Evolutionary conservation across 2,888 invertebrate species (phyloP).

Genomic region (Drosophila neonasuta): DNA sequence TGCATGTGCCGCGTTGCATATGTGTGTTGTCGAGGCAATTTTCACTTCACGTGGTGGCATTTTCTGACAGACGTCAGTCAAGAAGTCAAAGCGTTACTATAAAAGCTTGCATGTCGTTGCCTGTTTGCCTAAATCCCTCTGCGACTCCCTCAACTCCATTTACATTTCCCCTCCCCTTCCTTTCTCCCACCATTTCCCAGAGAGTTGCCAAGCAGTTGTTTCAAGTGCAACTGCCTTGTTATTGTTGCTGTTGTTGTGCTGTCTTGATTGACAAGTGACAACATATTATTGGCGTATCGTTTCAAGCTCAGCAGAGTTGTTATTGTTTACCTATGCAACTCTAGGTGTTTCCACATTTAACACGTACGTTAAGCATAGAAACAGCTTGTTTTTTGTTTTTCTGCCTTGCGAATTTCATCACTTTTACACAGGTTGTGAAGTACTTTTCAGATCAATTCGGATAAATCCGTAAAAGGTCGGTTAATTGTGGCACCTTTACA

Average conservation of each 20-base stretch:
- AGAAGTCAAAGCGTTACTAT: slow-evolving; percentile 53
- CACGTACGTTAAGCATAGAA: not conserved
- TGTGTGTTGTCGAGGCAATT: slow-evolving; percentile 64
- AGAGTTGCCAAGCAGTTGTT: slow-evolving; percentile 36
- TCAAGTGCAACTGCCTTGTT: slow-evolving; percentile 53
- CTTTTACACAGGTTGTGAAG: slow-evolving; percentile 32
- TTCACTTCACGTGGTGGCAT: slow-evolving; percentile 75
- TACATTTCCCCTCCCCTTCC: slow-evolving; percentile 16
- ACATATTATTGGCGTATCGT: slow-evolving; percentile 77
- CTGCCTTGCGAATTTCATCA: slow-evolving; percentile 25
- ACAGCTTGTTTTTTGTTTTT: not conserved
- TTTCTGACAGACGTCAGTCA: slow-evolving; percentile 77
- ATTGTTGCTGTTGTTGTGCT: slow-evolving; percentile 44
- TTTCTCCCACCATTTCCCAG: slow-evolving; percentile 17
- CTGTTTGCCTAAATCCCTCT: not conserved
- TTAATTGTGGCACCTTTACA: not conserved
- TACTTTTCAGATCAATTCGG: slow-evolving; percentile 8
- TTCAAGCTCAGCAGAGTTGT: slow-evolving; percentile 52
- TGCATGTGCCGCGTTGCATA: slow-evolving; percentile 13
- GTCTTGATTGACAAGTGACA: slow-evolving; percentile 77
- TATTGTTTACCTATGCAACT: slow-evolving; percentile 57
- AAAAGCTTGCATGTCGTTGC: slow-evolving; percentile 45
- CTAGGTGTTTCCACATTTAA: slow-evolving; percentile 37
- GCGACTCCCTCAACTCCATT: slow-evolving; percentile 1
- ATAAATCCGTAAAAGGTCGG: not conserved